A percentile compares a stretch with the other conserved stretches of the same genome.
phyloP scores from a whole-genome alignment of 2,113 vertebrate genomes.

The Periophthalmodon schlosseri region DNA sequence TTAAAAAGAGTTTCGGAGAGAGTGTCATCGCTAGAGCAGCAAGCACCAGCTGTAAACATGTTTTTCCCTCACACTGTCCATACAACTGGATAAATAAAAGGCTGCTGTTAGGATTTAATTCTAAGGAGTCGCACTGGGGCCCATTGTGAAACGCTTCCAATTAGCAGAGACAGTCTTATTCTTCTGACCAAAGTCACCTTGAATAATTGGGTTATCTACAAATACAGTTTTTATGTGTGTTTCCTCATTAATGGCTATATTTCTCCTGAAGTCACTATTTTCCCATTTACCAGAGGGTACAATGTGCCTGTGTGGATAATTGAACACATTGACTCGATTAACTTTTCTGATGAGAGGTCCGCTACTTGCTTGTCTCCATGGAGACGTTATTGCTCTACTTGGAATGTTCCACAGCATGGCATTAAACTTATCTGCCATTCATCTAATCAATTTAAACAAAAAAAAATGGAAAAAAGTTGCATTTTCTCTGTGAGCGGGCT shows the following conservation, averaged over 20 bases:
- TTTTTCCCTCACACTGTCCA: constrained; percentile 45
- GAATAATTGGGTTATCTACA: constrained; percentile 66
- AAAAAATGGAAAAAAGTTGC: too few species aligned
- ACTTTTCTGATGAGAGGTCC: background rate
- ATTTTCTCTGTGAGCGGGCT: too few species aligned
- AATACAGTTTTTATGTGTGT: constrained; percentile 54
- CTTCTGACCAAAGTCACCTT: constrained; percentile 71
- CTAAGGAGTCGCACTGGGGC: constrained; percentile 52
- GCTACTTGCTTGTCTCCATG: too few species aligned
- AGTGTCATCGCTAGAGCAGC: constrained; percentile 42
- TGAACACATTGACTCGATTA: background rate
- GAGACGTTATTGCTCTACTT: too few species aligned
- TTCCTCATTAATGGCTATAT: constrained; percentile 41
- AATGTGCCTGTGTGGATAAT: background rate
- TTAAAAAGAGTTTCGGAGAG: constrained; percentile 31
- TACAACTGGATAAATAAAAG: constrained; percentile 59
- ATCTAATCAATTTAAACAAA: too few species aligned
- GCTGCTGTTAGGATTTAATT: constrained; percentile 65
- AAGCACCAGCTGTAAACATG: constrained; percentile 63
- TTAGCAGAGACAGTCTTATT: constrained; percentile 57
- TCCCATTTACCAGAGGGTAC: background rate
- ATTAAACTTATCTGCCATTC: too few species aligned
- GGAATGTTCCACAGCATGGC: too few species aligned
- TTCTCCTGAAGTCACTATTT: constrained; percentile 17
- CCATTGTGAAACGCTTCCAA: constrained; percentile 58